phyloP scores from a whole-genome alignment of 2,797 vertebrate genomes.

The Menidia menidia region DNA sequence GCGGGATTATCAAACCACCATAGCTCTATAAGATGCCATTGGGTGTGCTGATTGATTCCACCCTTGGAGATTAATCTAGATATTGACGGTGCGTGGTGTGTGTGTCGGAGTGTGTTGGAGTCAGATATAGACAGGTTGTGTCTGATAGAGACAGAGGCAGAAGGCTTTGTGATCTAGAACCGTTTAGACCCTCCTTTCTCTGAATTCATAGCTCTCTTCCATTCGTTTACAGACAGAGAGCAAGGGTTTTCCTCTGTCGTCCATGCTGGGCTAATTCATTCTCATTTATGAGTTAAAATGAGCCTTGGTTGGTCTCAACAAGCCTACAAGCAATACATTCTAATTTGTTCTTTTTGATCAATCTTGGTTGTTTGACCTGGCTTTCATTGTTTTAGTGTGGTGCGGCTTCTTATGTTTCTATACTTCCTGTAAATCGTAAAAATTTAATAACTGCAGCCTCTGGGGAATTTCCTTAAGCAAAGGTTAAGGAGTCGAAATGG shows the following conservation, averaged over 20 bases:
- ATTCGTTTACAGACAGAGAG: slow-evolving; percentile 67
- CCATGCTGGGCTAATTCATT: slow-evolving; percentile 60
- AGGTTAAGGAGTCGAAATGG: slow-evolving; percentile 54
- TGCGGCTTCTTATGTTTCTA: slow-evolving; percentile 24
- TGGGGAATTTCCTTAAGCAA: slow-evolving; percentile 29
- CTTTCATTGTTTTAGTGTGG: neutral
- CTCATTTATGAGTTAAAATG: slow-evolving; percentile 61
- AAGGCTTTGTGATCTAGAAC: slow-evolving; percentile 75
- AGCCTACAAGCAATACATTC: slow-evolving; percentile 42
- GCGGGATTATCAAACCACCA: slow-evolving; percentile 52
- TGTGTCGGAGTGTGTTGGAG: slow-evolving; percentile 40
- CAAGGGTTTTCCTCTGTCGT: slow-evolving; percentile 55
- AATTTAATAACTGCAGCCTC: slow-evolving; percentile 22
- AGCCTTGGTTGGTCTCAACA: slow-evolving; percentile 51
- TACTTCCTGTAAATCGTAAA: neutral
- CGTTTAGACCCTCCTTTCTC: slow-evolving; percentile 79
- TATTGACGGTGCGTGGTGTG: slow-evolving; percentile 54
- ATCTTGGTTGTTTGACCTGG: too few relatives aligned
- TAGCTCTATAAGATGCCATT: slow-evolving; percentile 47
- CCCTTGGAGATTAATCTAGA: slow-evolving; percentile 75
- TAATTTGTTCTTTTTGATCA: slow-evolving; percentile 44
- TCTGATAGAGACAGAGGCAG: slow-evolving; percentile 61
- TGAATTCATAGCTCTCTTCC: slow-evolving; percentile 74
- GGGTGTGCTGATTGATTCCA: slow-evolving; percentile 74
- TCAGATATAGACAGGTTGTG: slow-evolving; percentile 29